Conservation (phyloP, 1,140 invertebrate species). For the Drosophila tsacasi region DNA sequence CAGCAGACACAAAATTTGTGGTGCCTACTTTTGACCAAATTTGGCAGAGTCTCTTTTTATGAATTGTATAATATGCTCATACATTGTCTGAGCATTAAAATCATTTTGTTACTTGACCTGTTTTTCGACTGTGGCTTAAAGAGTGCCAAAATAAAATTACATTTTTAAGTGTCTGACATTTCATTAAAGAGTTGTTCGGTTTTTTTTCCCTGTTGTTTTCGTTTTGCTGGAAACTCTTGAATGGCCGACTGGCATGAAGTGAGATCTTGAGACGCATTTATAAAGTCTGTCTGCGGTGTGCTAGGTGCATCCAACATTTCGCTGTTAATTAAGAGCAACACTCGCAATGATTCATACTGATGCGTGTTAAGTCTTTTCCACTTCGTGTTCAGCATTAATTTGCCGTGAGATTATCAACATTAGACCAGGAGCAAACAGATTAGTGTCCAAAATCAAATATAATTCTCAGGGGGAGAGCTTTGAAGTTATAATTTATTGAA, state of each 20-base stretch:
- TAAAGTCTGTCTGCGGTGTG: constrained; percentile 16
- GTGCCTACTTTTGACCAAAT: constrained; percentile 68
- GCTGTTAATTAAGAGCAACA: constrained; percentile 52
- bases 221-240: constrained; percentile 37
- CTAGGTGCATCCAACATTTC: constrained; percentile 40
- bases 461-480: constrained; percentile 40
- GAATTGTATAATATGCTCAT: constrained; percentile 50
- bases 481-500: neutral
- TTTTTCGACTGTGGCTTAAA: constrained; percentile 47
- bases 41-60: constrained; percentile 47
- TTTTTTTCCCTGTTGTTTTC: constrained; percentile 11
- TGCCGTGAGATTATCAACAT: constrained; percentile 64
- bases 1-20: constrained; percentile 50
- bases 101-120: constrained; percentile 56
- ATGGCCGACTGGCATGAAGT: constrained; percentile 13
- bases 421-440: constrained; percentile 27
- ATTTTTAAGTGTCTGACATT: constrained; percentile 53
- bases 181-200: constrained; percentile 22
- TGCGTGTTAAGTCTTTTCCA: constrained; percentile 67
- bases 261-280: constrained; percentile 35
- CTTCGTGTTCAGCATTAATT: constrained; percentile 78
- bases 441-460: constrained; percentile 33
- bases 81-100: constrained; percentile 45
- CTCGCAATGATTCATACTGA: constrained; percentile 69
- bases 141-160: constrained; percentile 49